phyloP scores from a whole-genome alignment of 2,888 invertebrate species.

The Meiosimyza decipiens region DNA sequence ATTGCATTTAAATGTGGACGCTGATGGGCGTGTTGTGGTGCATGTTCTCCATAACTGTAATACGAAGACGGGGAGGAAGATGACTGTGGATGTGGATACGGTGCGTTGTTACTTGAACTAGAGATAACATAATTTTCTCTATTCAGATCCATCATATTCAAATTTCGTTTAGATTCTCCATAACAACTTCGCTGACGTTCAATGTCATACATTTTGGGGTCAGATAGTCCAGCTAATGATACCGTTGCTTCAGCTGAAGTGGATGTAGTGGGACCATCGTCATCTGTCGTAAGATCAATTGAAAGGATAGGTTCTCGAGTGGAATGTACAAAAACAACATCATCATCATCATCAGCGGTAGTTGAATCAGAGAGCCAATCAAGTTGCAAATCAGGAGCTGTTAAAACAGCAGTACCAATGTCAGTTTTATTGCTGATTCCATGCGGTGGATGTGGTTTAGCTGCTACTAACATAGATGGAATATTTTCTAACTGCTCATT shows the following conservation, averaged over 20 bases:
- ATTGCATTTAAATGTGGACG: conserved; percentile 20
- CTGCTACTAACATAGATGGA: not conserved
- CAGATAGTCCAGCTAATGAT: conserved; percentile 50
- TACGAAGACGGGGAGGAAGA: not conserved
- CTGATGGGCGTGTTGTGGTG: conserved; percentile 28
- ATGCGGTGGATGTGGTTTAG: not conserved
- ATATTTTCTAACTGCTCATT: not conserved
- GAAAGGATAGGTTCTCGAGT: conserved; percentile 68
- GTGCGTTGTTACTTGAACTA: not conserved
- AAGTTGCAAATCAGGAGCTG: conserved; percentile 77
- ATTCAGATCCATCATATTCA: conserved; percentile 12
- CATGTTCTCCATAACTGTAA: not conserved
- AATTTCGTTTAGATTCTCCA: not conserved
- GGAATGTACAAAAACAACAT: conserved; percentile 68
- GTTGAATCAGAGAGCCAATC: conserved; percentile 77
- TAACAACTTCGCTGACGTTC: conserved; percentile 32
- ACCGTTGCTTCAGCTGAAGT: conserved; percentile 50
- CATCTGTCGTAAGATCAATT: conserved; percentile 72
- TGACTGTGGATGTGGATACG: not conserved
- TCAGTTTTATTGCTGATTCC: not conserved
- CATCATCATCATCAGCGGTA: conserved; percentile 72
- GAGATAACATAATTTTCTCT: not conserved
- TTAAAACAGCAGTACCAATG: conserved; percentile 53
- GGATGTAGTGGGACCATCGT: conserved; percentile 61
- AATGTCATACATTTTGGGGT: conserved; percentile 40